Evolutionary conservation across 1,140 invertebrate species (phyloP).

Genomic region (Drosophila saltans): DNA sequence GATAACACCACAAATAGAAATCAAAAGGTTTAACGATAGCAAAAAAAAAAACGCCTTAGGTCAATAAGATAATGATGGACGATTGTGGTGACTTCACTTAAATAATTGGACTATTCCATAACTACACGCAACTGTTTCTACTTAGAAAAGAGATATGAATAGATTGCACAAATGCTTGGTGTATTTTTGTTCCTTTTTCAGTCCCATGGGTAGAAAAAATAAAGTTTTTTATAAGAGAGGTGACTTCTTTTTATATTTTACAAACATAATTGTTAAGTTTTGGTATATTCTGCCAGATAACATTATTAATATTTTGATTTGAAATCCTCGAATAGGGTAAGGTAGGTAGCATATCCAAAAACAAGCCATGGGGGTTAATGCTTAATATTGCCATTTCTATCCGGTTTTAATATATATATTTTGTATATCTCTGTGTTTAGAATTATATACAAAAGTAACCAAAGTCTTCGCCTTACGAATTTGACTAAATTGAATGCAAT

Average conservation of each 20-base stretch:
- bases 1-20: no score
- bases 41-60: neutral
- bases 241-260: slow-evolving; percentile 3
- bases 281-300: neutral
- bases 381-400: slow-evolving; percentile 1
- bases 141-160: neutral
- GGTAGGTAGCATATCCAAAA: neutral
- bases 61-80: neutral
- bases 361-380: neutral
- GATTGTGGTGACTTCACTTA: neutral
- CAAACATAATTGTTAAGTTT: slow-evolving; percentile 5
- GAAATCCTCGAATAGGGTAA: neutral
- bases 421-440: neutral
- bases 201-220: no score
- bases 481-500: slow-evolving; percentile 15
- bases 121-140: neutral
- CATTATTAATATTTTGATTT: neutral
- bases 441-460: slow-evolving; percentile 5
- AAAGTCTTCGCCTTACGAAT: neutral
- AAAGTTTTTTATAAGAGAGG: neutral
- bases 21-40: no score
- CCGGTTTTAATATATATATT: neutral
- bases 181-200: no score
- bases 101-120: neutral
- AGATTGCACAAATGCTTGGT: neutral